These are phyloP conservation scores for Myoxocephalus aenaeus DNA, from an alignment of 2,797 vertebrate species.

Conservation along the genomic window DNA sequence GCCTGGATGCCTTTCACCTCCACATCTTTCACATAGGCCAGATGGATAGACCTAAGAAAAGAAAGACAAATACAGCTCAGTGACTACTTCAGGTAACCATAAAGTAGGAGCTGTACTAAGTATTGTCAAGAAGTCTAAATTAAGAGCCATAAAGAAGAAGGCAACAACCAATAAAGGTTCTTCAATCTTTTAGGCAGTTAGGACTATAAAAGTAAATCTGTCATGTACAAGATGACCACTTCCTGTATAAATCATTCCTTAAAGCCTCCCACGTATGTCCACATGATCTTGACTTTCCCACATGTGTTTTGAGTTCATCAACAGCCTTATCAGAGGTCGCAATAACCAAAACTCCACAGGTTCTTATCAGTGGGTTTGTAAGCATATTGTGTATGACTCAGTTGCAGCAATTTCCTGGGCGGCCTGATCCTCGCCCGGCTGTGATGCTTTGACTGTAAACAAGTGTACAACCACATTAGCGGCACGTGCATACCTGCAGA, in stretches of 20 bases:
- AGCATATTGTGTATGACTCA: constrained; percentile 13
- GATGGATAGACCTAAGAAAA: constrained; percentile 83
- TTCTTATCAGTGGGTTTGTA: constrained; percentile 39
- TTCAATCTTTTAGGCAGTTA: not conserved
- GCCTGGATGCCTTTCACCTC: constrained; percentile 88
- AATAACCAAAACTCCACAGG: not conserved
- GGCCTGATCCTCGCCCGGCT: not conserved
- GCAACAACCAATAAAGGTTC: not conserved
- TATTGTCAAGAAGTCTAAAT: not conserved
- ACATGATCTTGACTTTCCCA: not conserved
- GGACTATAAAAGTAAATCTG: not conserved
- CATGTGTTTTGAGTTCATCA: not conserved
- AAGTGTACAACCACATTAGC: constrained; percentile 4
- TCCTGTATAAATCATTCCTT: not conserved
- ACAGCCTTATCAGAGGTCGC: constrained; percentile 23
- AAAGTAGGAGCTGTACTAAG: not conserved
- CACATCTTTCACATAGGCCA: constrained; percentile 82
- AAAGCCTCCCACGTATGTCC: too few species aligned
- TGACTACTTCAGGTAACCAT: accelerated
- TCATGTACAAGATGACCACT: not conserved
- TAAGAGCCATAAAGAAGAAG: not conserved
- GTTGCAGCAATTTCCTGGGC: not conserved
- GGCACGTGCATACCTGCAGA: constrained; percentile 82
- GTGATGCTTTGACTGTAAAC: constrained; percentile 51
- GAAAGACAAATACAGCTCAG: not conserved